Conservation (phyloP, 2,888 invertebrate genomes). For the Athetis lepigone region DNA sequence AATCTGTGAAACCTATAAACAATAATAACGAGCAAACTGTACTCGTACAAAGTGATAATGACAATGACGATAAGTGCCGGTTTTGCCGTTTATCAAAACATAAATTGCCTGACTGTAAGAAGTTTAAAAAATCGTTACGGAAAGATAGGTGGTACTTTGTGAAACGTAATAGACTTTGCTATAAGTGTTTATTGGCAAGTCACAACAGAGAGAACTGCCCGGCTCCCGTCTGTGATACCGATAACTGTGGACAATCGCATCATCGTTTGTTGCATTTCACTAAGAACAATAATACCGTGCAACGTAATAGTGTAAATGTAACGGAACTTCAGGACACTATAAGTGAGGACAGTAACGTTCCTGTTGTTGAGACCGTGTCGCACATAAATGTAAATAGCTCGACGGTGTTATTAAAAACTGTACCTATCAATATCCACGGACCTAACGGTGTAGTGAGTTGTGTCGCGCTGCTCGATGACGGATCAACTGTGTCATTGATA, state of each 20-base stretch:
- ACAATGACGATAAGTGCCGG: constrained; percentile 22
- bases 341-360: no score
- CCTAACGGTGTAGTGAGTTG: constrained; percentile 47
- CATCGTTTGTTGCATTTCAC: no score
- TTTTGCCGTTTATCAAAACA: constrained; percentile 38
- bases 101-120: constrained; percentile 39
- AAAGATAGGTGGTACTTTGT: constrained; percentile 37
- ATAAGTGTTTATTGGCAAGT: constrained; percentile 14
- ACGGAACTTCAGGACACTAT: no score
- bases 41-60: no score
- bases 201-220: constrained; percentile 1
- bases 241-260: neutral
- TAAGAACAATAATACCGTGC: no score
- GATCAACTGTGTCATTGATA: constrained; percentile 58
- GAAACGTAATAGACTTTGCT: constrained; percentile 9
- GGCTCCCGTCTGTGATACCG: neutral
- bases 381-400: constrained; percentile 15
- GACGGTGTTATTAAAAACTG: constrained; percentile 53
- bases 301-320: no score
- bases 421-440: constrained; percentile 50
- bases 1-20: no score
- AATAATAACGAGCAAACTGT: no score
- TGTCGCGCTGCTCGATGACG: constrained; percentile 60
- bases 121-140: constrained; percentile 50
- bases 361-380: neutral